phyloP scores from a whole-genome alignment of 2,888 invertebrate genomes.

The Limnephilus rhombicus region DNA sequence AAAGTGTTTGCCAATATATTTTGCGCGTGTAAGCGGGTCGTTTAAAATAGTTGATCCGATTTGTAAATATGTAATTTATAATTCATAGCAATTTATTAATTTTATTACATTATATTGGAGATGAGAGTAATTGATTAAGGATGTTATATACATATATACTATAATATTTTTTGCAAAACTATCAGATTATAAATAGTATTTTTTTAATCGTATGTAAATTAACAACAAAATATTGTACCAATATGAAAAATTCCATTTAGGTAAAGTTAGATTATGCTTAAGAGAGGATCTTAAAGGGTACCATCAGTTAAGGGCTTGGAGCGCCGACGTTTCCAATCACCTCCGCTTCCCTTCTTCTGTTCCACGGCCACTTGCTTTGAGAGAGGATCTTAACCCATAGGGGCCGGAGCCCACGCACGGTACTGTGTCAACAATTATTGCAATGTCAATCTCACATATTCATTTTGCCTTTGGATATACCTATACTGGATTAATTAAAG shows the following conservation, averaged over 20 bases:
- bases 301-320: background rate
- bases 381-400: background rate
- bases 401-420: too few species aligned
- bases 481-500: too few species aligned
- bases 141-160: conserved; percentile 64
- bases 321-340: background rate
- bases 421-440: too few species aligned
- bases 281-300: background rate
- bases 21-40: conserved; percentile 53
- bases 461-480: too few species aligned
- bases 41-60: conserved; percentile 40
- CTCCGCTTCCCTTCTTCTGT: background rate
- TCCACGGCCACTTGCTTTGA: background rate
- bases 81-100: conserved; percentile 63
- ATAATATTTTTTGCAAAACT: conserved; percentile 65
- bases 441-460: too few species aligned
- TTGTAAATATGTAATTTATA: conserved; percentile 66
- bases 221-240: conserved; percentile 61
- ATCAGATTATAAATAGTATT: conserved; percentile 64
- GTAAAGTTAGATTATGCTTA: background rate
- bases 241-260: conserved; percentile 49
- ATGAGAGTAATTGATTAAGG: conserved; percentile 61
- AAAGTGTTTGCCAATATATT: conserved; percentile 61
- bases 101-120: conserved; percentile 63
- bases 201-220: conserved; percentile 66